A percentile compares a stretch with the other conserved stretches of the same genome.
Conservation (phyloP, 1,140 invertebrate species). For the Rhyacophila brunnea region DNA sequence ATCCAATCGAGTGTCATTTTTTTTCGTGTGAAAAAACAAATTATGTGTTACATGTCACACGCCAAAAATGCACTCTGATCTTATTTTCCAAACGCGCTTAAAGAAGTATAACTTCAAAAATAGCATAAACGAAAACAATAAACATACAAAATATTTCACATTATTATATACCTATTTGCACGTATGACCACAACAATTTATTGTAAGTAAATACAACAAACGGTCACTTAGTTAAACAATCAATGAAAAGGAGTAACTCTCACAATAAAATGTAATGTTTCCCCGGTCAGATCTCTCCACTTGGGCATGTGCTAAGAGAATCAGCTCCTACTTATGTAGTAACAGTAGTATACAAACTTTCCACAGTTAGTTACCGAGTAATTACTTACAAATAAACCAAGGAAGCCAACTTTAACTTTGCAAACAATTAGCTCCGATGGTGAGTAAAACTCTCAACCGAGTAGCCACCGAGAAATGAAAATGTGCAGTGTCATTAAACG, state of each 20-base stretch:
- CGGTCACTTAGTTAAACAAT: constrained; percentile 4
- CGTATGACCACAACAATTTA: background rate
- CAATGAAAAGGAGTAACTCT: constrained; percentile 18
- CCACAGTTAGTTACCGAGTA: constrained; percentile 25
- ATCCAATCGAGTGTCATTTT: too few relatives aligned
- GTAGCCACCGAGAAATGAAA: constrained; percentile 15
- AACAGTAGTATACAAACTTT: constrained; percentile 23
- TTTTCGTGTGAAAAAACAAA: too few relatives aligned
- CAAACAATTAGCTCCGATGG: constrained; percentile 27
- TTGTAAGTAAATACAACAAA: constrained; percentile 12
- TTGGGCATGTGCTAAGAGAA: constrained; percentile 10
- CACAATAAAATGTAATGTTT: constrained; percentile 31
- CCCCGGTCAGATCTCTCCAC: background rate
- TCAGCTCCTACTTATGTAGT: constrained; percentile 13
- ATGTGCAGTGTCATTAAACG: constrained; percentile 14
- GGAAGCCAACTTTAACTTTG: constrained; percentile 23
- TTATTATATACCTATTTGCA: too few relatives aligned
- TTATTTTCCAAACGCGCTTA: too few relatives aligned
- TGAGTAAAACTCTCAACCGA: constrained; percentile 9
- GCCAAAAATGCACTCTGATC: too few relatives aligned
- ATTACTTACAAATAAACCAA: constrained; percentile 34
- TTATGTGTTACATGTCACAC: too few relatives aligned
- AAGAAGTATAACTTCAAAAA: too few relatives aligned
- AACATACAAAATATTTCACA: too few relatives aligned
- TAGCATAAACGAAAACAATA: too few relatives aligned